Evolutionary conservation across 2,113 vertebrate genomes (phyloP).

Genomic region (Podocnemis expansa): DNA sequence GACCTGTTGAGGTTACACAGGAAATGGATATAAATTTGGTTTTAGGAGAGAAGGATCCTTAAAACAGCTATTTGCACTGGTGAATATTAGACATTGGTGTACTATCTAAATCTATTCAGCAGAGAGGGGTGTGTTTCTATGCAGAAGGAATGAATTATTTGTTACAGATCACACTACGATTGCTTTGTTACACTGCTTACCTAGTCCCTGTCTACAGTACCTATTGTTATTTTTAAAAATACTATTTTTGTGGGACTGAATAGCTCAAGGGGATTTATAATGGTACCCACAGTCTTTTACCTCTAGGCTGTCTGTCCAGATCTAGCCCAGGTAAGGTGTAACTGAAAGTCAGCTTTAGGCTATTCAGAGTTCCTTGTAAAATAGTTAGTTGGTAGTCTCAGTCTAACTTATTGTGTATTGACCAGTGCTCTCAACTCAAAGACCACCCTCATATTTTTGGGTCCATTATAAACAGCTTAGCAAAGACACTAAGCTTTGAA

Average conservation of each 20-base stretch:
- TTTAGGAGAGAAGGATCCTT: not conserved
- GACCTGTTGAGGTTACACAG: not conserved
- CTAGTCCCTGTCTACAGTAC: not conserved
- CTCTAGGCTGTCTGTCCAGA: not conserved
- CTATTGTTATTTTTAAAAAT: not conserved
- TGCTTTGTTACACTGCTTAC: not conserved
- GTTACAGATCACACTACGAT: not conserved
- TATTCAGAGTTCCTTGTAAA: not conserved
- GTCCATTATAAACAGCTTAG: not conserved
- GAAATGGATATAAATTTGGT: not conserved
- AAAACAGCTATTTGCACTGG: not conserved
- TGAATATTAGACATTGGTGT: not conserved
- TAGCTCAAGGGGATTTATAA: not conserved
- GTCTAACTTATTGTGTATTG: not conserved
- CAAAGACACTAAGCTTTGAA: not conserved
- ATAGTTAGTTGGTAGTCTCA: not conserved
- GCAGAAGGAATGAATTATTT: not conserved
- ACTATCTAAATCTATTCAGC: not conserved
- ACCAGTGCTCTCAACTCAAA: not conserved
- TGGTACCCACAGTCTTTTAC: not conserved
- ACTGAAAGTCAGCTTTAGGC: not conserved
- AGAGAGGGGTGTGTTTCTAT: not conserved
- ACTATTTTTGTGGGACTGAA: not conserved
- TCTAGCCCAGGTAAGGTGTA: not conserved
- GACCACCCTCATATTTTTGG: not conserved